Evolutionary conservation across 1,140 invertebrate genomes (phyloP).

Genomic region (Sminthurinus signatus): DNA sequence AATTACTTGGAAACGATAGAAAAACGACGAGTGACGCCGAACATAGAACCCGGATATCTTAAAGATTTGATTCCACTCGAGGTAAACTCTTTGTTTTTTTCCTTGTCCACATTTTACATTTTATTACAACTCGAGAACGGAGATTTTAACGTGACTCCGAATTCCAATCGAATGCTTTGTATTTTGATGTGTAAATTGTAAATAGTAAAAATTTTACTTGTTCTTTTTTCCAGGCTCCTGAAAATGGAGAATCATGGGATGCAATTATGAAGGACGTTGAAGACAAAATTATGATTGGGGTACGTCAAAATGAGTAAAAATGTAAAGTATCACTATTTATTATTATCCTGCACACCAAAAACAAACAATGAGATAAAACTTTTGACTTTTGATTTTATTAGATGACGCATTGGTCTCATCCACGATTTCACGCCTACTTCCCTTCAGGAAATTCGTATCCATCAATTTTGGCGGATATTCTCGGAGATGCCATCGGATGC

Average conservation of each 20-base stretch:
- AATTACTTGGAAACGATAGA: conserved; percentile 83
- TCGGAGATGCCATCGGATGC: conserved; percentile 89
- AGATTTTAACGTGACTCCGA: no score
- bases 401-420: conserved; percentile 98
- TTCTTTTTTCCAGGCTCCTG: conserved; percentile 55
- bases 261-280: conserved; percentile 92
- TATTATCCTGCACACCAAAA: no score
- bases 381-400: no score
- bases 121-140: no score
- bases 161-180: no score
- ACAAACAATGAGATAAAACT: no score
- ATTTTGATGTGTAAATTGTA: no score
- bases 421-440: conserved; percentile 97
- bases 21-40: conserved; percentile 75
- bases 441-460: conserved; percentile 96
- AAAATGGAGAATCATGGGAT: conserved; percentile 82
- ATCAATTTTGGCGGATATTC: conserved; percentile 96
- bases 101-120: no score
- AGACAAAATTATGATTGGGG: conserved; percentile 94
- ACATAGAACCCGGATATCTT: conserved; percentile 88
- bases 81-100: no score
- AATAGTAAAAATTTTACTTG: no score
- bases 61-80: conserved; percentile 68
- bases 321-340: no score
- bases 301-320: conserved; percentile 49